Base-by-base conservation (phyloP, 2,113 vertebrate species). In the Strigops habroptila region DNA sequence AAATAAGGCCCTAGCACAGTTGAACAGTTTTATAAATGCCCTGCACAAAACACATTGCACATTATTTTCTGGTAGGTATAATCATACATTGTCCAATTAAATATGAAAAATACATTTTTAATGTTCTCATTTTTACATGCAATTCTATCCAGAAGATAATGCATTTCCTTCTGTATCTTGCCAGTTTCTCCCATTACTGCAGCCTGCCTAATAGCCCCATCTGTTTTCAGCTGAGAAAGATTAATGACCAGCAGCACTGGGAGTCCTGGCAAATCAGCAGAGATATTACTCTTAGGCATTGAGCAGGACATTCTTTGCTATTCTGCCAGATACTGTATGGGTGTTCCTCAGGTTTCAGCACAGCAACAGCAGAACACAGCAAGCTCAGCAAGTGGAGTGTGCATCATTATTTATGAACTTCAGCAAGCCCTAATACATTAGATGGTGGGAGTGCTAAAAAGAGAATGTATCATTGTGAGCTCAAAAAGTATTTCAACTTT, bases 71-170 rank as follows among this genome's bases (percentile, higher is more conserved):
- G 57, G 81, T 92, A 87, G 74, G 65, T 74, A 33, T 92, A 84
- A 95, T 88, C 67, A 1, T 96, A 82, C n/a, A 82, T 94, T 5
- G 11, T 95, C 92, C 95, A 96, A 96, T 96, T 96, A 96, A 96
- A 96, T 92, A 94, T 93, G 90, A 97, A 96, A 94, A 93, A 96
- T 95, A 82, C 43, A 76, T 94, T 95, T 93, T 94, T 96, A 87
- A 96, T 93, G 86, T 89, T 89, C 88, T 94, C 74, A 59, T 82
- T 94, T 95, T 89, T 95, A 89, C 63, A 73, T 82, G 76, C 73
- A 80, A 9, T 90, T 92, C 81, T 86, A 31, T 91, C 74, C 88
- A 59, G 91, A 84, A 95, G 83, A 93, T 93, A 89, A 96, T 93
- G 83, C 49, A 64, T 93, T 96, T 86, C 65, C 48, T 88, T 76